phyloP scores from a whole-genome alignment of 1,140 invertebrate species.

The Bombus soroeensis region DNA sequence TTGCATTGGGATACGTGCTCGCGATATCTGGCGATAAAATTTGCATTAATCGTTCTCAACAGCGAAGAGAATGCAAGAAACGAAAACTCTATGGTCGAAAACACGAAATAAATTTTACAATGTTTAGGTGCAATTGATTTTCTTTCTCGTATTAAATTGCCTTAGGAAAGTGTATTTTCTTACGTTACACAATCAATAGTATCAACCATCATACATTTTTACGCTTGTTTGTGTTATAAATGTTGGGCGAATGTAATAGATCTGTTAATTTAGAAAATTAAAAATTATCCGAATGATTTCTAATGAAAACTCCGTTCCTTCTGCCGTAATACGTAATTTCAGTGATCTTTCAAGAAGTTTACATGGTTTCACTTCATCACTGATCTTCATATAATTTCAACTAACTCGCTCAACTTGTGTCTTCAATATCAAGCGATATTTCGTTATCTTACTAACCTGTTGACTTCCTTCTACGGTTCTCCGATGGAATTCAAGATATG shows the following conservation, averaged over 20 bases:
- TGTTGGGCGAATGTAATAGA: background rate
- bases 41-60: slow-evolving; percentile 68
- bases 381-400: background rate
- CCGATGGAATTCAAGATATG: background rate
- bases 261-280: background rate
- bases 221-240: too few species aligned
- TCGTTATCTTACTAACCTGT: background rate
- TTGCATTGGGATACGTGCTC: slow-evolving; percentile 63
- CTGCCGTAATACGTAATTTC: background rate
- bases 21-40: slow-evolving; percentile 63
- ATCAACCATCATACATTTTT: too few species aligned
- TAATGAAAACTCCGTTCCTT: background rate
- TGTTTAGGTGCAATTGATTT: too few species aligned
- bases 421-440: background rate
- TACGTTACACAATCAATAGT: too few species aligned
- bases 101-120: background rate
- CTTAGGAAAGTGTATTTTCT: too few species aligned
- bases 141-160: too few species aligned
- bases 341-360: background rate
- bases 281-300: background rate
- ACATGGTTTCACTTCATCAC: background rate
- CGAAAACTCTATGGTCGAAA: background rate
- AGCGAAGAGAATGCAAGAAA: slow-evolving; percentile 22
- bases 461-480: background rate
- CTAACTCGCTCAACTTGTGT: background rate